phyloP scores from a whole-genome alignment of 2,113 vertebrate genomes.

The Acanthisitta chloris region DNA sequence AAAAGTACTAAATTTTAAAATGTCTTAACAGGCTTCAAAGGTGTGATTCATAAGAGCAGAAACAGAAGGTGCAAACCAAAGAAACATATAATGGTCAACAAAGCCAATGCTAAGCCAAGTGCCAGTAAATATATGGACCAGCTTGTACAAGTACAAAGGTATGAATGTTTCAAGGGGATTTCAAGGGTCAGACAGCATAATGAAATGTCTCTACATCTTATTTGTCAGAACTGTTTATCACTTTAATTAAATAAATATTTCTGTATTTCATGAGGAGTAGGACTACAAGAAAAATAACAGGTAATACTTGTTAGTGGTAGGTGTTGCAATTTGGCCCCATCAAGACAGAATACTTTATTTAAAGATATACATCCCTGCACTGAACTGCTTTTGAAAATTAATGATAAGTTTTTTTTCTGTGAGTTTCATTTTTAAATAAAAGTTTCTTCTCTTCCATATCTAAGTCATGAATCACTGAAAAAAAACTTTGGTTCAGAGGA shows the following conservation, averaged over 20 bases:
- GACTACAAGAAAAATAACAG: background rate
- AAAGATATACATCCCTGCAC: background rate
- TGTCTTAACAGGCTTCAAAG: background rate
- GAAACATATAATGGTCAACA: background rate
- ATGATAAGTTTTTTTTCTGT: accelerated
- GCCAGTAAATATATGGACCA: background rate
- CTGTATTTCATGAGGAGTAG: background rate
- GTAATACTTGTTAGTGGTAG: background rate
- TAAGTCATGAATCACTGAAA: background rate
- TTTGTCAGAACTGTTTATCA: background rate
- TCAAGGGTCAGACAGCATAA: background rate
- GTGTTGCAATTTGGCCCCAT: background rate
- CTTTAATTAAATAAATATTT: background rate
- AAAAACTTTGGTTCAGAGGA: background rate
- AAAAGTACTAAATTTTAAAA: background rate
- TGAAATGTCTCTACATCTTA: background rate
- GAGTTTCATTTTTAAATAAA: background rate
- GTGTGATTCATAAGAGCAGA: background rate
- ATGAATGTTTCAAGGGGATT: background rate
- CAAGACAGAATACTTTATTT: background rate
- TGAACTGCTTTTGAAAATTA: background rate
- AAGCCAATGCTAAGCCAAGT: background rate
- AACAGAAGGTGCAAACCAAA: background rate
- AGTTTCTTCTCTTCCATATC: background rate
- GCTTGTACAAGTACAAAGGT: background rate